Conservation (phyloP, 2,113 vertebrate species). For the Dendrocopos noguchii region DNA sequence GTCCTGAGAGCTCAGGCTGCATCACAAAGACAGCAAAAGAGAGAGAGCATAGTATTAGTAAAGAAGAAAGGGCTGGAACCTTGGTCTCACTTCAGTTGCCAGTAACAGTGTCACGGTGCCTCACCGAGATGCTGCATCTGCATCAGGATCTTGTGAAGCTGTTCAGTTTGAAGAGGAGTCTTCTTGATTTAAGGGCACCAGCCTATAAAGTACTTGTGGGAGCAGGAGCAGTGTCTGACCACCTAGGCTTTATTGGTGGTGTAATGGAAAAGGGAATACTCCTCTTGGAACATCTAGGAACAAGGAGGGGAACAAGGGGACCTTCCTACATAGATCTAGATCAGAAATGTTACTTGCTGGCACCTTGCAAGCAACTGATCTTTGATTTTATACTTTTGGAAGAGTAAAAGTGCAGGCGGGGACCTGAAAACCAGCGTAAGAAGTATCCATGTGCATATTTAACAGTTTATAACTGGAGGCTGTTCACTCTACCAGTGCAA, state of each 20-base stretch:
- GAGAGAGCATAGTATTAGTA: not conserved
- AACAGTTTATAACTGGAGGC: not conserved
- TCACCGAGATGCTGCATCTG: not conserved
- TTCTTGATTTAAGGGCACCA: not conserved
- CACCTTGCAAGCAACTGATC: not conserved
- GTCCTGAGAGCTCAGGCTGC: not conserved
- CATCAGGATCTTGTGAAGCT: not conserved
- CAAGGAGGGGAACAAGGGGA: not conserved
- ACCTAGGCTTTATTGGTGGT: not conserved
- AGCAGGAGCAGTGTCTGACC: not conserved
- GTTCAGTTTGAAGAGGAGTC: not conserved
- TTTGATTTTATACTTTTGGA: not conserved
- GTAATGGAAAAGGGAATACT: not conserved
- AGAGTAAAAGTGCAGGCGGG: not conserved
- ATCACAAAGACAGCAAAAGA: not conserved
- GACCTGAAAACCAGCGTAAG: not conserved
- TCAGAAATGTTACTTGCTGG: not conserved
- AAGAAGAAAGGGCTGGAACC: not conserved
- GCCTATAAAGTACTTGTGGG: accelerated
- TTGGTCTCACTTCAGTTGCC: not conserved
- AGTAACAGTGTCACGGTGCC: not conserved
- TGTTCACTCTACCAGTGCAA: not conserved
- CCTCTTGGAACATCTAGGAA: not conserved
- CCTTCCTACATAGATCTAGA: not conserved
- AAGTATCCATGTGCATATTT: accelerated